A percentile compares a stretch with the other conserved stretches of the same genome.
Evolutionary conservation across 2,888 invertebrate genomes (phyloP).

Genomic region (Volucella bombylans): DNA sequence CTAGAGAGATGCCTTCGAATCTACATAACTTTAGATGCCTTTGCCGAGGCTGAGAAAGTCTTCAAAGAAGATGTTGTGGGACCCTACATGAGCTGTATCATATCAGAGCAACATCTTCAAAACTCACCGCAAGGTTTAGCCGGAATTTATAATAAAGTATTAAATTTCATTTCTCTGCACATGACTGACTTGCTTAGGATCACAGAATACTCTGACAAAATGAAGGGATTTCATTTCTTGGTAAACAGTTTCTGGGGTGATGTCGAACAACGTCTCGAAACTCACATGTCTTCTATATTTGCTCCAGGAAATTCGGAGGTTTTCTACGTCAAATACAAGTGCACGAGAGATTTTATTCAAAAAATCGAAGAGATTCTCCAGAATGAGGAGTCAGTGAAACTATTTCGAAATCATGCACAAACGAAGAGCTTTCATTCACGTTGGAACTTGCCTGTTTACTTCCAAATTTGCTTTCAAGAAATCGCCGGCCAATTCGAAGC

Average conservation of each 20-base stretch:
- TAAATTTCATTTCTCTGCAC: conserved; percentile 88
- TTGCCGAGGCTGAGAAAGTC: conserved; percentile 87
- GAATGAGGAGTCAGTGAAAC: conserved; percentile 84
- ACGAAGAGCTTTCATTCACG: conserved; percentile 91
- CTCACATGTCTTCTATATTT: conserved; percentile 92
- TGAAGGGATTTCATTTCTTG: conserved; percentile 89
- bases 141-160: conserved; percentile 88
- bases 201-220: conserved; percentile 83
- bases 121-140: conserved; percentile 81
- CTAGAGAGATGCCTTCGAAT: conserved; percentile 82
- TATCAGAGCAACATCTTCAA: conserved; percentile 83
- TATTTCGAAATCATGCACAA: conserved; percentile 87
- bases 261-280: conserved; percentile 90
- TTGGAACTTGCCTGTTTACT: conserved; percentile 98
- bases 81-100: conserved; percentile 84
- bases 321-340: conserved; percentile 91
- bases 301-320: conserved; percentile 95
- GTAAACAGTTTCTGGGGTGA: conserved; percentile 94
- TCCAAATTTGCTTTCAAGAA: conserved; percentile 95
- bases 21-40: conserved; percentile 80
- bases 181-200: conserved; percentile 85
- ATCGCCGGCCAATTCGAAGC: conserved; percentile 87
- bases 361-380: conserved; percentile 86
- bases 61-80: conserved; percentile 83
- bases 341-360: conserved; percentile 89